Base-by-base conservation (phyloP, 2,797 vertebrate genomes). In the Anguilla marmorata region DNA sequence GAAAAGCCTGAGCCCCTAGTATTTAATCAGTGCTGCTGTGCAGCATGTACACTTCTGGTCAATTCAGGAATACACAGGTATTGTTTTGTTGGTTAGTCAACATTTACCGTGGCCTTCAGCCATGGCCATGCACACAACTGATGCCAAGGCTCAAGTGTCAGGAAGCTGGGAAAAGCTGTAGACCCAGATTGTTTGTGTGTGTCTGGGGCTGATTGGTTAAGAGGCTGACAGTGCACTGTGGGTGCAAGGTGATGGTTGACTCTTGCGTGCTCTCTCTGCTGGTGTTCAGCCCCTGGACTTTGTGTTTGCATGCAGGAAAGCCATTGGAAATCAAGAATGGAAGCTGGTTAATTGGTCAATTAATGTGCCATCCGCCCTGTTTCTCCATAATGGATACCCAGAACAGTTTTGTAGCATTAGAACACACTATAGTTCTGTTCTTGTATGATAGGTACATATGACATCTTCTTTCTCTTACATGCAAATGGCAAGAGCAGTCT, bases 161-260 rank as follows among this genome's bases (percentile, higher is more conserved):
- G 63, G 21, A 63, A 63, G 98, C 96, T 97, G 95, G 95, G 98
- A 97, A 95, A 98, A 97, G 87, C 98, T 98, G 48, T 98, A 97
- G 97, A 97, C 98, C 96, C 99, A 99, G 97, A 99, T 99, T 97
- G 98, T 99, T 97, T 99, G 97, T 98, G 97, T 99, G 94, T 98
- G 99, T 95, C 96, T 99, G 95, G 98, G 98, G 92, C 97, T 99
- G 92, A 99, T 98, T 97, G 98, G 98, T 98, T 99, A 99, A 99
- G 98, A 97, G 94, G 93, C 94, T 85, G 86, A 33, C 54, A 19
- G 79, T 80, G 9, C 54, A 79, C 58, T 37, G 72, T 76, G 33
- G 14, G 41, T 45, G 41, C 41, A 30, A 76, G 72, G 72, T 76
- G 72, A 12, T 76, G 30, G 27, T 76, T 76, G 72, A 76, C 72